Percentiles rank a stretch among this genome's conserved stretches.
Evolutionary conservation across 1,140 invertebrate species (phyloP).

Genomic region (Medauroidea extradentata): DNA sequence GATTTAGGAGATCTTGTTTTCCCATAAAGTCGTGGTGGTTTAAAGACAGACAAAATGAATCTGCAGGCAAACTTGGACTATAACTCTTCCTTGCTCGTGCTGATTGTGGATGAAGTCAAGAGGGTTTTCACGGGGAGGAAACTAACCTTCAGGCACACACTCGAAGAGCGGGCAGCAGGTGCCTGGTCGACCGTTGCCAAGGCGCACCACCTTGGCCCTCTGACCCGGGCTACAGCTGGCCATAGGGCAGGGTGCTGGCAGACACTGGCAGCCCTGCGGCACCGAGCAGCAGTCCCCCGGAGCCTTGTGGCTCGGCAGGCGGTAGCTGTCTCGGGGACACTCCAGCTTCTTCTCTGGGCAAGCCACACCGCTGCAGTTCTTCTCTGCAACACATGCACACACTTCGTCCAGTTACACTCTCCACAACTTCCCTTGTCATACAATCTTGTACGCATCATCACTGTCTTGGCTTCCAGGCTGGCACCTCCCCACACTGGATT

Average conservation of each 20-base stretch:
- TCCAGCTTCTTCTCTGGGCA: conserved; percentile 21
- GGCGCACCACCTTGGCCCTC: conserved; percentile 16
- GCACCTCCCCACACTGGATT: background rate
- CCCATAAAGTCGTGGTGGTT: too few relatives aligned
- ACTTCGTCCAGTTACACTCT: too few relatives aligned
- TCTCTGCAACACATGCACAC: conserved; percentile 22
- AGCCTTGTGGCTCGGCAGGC: conserved; percentile 22
- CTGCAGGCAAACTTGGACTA: too few relatives aligned
- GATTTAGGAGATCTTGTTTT: too few relatives aligned
- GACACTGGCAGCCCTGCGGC: conserved; percentile 31
- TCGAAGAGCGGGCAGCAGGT: conserved; percentile 34
- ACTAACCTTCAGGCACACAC: conserved; percentile 22
- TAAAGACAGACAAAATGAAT: too few relatives aligned
- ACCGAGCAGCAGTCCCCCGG: conserved; percentile 28
- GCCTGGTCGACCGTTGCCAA: conserved; percentile 32
- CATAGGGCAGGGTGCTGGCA: conserved; percentile 23
- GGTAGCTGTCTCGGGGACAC: conserved; percentile 35
- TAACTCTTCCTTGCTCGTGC: too few relatives aligned
- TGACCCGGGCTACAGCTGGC: conserved; percentile 22
- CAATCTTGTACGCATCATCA: background rate
- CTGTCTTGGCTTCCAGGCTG: background rate
- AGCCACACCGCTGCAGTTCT: conserved; percentile 29
- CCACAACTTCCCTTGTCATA: too few relatives aligned
- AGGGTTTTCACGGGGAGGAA: too few relatives aligned
- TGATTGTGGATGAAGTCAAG: too few relatives aligned